A percentile compares a stretch with the other conserved stretches of the same genome.
phyloP scores from a whole-genome alignment of 1,140 invertebrate species.

The Nasonia giraulti region DNA sequence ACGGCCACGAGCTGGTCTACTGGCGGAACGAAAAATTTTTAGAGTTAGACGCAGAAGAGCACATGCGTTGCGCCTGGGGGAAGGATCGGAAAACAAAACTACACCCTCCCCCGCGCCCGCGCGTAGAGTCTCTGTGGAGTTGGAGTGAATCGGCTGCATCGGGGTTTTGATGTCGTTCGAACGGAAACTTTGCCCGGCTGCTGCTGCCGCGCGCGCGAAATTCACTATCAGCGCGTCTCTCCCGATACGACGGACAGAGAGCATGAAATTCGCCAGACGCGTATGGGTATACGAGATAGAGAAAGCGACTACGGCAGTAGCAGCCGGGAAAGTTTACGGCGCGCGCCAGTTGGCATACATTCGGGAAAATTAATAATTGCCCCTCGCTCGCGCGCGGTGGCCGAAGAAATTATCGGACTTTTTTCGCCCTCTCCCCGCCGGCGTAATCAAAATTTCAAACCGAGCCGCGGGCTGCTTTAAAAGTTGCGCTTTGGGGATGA shows the following conservation, averaged over 20 bases:
- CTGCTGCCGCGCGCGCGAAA: neutral
- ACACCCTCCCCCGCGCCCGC: neutral
- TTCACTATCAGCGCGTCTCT: constrained; percentile 27
- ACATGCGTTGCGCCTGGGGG: neutral
- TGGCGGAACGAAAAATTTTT: neutral
- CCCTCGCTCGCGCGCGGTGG: too few relatives aligned
- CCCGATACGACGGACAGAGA: constrained; percentile 7
- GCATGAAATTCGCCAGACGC: constrained; percentile 11
- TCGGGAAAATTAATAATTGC: constrained; percentile 29
- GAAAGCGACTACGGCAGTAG: neutral
- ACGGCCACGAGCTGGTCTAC: too few relatives aligned
- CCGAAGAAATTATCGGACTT: constrained; percentile 15
- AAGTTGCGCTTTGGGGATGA: neutral
- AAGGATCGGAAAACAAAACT: constrained; percentile 27
- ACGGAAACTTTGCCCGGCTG: constrained; percentile 11
- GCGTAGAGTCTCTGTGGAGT: neutral
- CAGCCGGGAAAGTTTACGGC: constrained; percentile 1
- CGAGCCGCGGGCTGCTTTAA: neutral
- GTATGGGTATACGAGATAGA: too few relatives aligned
- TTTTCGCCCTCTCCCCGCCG: neutral
- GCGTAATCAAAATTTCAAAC: constrained; percentile 13
- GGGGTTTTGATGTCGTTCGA: constrained; percentile 25
- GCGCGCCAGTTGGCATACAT: constrained; percentile 4
- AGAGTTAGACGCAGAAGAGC: neutral
- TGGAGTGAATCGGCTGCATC: constrained; percentile 32